Base-by-base conservation (phyloP, 2,113 vertebrate genomes). In the Polypterus senegalus region DNA sequence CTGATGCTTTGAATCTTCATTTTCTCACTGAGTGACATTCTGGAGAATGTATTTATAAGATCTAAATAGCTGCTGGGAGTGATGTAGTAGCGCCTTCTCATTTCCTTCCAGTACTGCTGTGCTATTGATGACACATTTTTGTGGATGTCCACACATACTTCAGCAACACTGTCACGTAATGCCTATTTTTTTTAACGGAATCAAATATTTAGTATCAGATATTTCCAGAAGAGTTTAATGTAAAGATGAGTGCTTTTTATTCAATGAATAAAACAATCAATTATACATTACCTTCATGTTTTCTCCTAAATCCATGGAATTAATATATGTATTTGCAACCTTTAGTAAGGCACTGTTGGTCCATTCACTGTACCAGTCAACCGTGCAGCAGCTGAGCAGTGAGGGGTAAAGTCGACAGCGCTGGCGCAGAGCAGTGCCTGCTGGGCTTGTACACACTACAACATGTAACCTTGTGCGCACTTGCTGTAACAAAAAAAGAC, bases 381-480 rank as follows among this genome's bases (percentile, higher is more conserved):
- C 70, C 0, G 77, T 82, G 71, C 76, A 84, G 63, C 76, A 65
- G 46, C 68, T 76, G 3, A 82, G 65, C 59, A 82, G 66, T 1
- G 78, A 71, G 2, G 80, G 69, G 47, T 80, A 74, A 0, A 54
- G 7, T 43, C 76, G 63, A 27, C 78, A 83, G 10, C 49, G 54
- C 0, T 74, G 69, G 43, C 71, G 74, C 48, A 84, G 76, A 43
- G 57, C 61, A 5, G 67, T 44, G 27, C 76, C 77, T 3, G 43
- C 11, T 3, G 80, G 75, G 48, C 70, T 84, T 64, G 75, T 48
- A 5, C 69, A 71, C 49, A 84, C 63, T 46, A 73, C 70, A 48
- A 84, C 55, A 48, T 83, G 81, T 54, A 85, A 69, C 44, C 76
- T 81, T 48, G 63, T 74, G 5, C 7, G 27, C n/a, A 81, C 67